phyloP scores from a whole-genome alignment of 2,888 invertebrate genomes.

The Clivina fossor region DNA sequence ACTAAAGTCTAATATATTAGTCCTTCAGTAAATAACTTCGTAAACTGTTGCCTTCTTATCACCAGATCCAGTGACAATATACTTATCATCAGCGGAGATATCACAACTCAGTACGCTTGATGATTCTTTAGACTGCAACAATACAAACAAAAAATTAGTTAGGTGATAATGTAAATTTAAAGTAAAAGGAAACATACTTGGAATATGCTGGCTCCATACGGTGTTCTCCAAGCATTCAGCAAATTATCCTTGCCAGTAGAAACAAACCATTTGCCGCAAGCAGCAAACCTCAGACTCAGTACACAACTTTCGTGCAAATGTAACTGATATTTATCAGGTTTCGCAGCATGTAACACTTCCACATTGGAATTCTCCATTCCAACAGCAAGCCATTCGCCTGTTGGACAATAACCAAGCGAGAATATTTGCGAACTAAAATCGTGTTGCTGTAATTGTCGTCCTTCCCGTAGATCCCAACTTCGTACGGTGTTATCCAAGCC shows the following conservation, averaged over 20 bases:
- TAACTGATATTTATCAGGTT: conserved; percentile 94
- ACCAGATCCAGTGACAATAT: conserved; percentile 96
- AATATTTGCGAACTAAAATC: conserved; percentile 92
- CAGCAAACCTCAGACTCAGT: conserved; percentile 90
- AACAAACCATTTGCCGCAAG: conserved; percentile 98
- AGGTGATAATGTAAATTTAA: too few species aligned
- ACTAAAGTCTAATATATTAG: conserved; percentile 5
- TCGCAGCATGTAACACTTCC: conserved; percentile 87
- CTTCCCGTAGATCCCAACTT: conserved; percentile 94
- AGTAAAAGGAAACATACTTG: conserved; percentile 66
- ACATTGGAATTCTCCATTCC: conserved; percentile 99
- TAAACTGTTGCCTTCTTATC: conserved; percentile 98
- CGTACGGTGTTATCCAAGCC: conserved; percentile 96
- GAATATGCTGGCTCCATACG: conserved; percentile 97
- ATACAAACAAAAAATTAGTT: conserved; percentile 7
- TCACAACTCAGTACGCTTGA: conserved; percentile 98
- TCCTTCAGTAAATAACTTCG: conserved; percentile 88
- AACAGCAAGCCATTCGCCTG: conserved; percentile 95
- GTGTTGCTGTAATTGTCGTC: conserved; percentile 90
- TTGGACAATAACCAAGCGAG: conserved; percentile 88
- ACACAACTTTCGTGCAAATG: conserved; percentile 97
- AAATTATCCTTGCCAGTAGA: conserved; percentile 98
- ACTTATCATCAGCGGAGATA: conserved; percentile 96
- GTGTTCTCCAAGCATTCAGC: conserved; percentile 96
- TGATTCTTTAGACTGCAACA: conserved; percentile 84